These are phyloP conservation scores for Numenius phaeopus DNA, from an alignment of 2,797 vertebrate species.

Conservation along the genomic window DNA sequence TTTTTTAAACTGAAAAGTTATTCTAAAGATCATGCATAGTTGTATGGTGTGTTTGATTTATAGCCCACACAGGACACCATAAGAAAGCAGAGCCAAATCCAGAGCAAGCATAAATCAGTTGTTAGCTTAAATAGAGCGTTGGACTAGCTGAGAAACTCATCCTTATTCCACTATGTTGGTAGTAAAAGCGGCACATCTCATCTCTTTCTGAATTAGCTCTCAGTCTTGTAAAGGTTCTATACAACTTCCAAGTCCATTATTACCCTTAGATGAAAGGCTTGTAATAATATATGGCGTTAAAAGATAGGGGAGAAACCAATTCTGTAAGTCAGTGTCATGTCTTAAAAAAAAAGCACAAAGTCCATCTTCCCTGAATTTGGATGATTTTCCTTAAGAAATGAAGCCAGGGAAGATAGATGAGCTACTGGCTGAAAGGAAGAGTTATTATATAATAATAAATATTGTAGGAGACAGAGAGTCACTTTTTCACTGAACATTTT, in stretches of 20 bases:
- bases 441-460: conserved; percentile 40
- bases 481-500: conserved; percentile 20
- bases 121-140: not conserved
- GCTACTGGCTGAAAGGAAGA: not conserved
- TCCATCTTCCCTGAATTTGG: not conserved
- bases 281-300: not conserved
- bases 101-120: not conserved
- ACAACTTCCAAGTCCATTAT: not conserved
- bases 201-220: not conserved
- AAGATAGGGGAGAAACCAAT: not conserved
- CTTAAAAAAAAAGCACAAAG: not conserved
- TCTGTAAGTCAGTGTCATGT: not conserved
- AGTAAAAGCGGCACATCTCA: not conserved
- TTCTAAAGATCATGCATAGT: not conserved
- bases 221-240: not conserved
- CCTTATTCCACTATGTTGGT: fast-evolving
- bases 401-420: conserved; percentile 17
- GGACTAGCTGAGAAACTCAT: not conserved
- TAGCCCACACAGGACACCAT: not conserved
- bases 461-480: not conserved
- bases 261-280: not conserved
- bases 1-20: not conserved
- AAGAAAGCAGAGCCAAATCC: not conserved
- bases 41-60: not conserved
- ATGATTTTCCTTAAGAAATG: not conserved